phyloP scores from a whole-genome alignment of 1,140 invertebrate species.

The Anoplophora glabripennis region DNA sequence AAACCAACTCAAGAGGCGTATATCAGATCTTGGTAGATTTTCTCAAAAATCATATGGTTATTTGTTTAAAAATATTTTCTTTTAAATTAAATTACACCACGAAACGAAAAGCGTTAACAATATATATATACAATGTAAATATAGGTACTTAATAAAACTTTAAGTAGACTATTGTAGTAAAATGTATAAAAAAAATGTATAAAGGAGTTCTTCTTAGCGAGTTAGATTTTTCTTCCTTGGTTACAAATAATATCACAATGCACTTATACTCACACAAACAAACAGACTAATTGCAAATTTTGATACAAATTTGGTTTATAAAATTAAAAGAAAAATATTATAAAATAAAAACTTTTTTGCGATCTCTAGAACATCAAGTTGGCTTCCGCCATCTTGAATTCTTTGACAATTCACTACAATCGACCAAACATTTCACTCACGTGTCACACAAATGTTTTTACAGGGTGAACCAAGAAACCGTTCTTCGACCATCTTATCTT shows the following conservation, averaged over 20 bases:
- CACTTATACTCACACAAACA: background rate
- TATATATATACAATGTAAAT: too few relatives aligned
- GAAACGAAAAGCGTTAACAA: too few relatives aligned
- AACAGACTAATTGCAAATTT: background rate
- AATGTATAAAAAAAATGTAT: background rate
- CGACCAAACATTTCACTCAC: slow-evolving; percentile 13
- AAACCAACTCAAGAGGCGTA: background rate
- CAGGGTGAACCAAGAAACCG: too few relatives aligned
- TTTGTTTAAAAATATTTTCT: background rate
- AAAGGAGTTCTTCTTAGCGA: background rate
- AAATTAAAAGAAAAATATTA: slow-evolving; percentile 30
- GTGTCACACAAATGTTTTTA: too few relatives aligned
- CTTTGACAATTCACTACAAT: slow-evolving; percentile 17
- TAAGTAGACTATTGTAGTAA: too few relatives aligned
- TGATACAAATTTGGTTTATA: slow-evolving; percentile 9
- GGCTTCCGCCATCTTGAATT: slow-evolving; percentile 46
- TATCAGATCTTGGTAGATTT: background rate
- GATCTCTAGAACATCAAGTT: slow-evolving; percentile 42
- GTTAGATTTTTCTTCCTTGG: background rate
- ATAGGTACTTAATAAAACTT: too few relatives aligned
- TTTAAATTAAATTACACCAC: too few relatives aligned
- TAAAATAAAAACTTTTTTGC: slow-evolving; percentile 34
- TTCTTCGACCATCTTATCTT: too few relatives aligned
- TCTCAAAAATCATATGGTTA: background rate
- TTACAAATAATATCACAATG: slow-evolving; percentile 7